These are phyloP conservation scores for Heliconius eleuchia DNA, from an alignment of 1,140 invertebrate species.

Conservation along the genomic window DNA sequence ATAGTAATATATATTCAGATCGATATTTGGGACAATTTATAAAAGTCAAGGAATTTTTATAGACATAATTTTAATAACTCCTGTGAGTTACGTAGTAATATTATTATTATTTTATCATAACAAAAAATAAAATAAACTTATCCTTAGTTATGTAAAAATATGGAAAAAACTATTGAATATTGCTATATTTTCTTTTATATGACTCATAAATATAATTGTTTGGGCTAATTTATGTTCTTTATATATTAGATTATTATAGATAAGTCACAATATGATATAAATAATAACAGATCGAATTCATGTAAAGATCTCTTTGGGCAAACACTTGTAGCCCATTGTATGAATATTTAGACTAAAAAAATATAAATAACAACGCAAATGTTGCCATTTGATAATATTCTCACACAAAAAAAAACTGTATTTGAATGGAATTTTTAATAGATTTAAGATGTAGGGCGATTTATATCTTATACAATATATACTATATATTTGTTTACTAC, in stretches of 20 bases:
- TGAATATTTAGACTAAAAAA: not conserved
- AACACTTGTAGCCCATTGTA: not conserved
- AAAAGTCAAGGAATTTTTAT: too few species aligned
- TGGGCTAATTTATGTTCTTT: constrained; percentile 63
- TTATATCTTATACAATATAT: constrained; percentile 49
- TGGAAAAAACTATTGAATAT: too few species aligned
- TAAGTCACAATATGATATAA: constrained; percentile 25
- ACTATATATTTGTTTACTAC: constrained; percentile 16
- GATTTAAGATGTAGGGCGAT: constrained; percentile 42
- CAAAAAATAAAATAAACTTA: constrained; percentile 18
- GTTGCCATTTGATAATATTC: constrained; percentile 6
- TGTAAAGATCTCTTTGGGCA: constrained; percentile 26
- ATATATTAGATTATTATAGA: constrained; percentile 26
- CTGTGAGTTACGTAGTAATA: too few species aligned
- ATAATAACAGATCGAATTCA: constrained; percentile 18
- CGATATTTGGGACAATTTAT: too few species aligned
- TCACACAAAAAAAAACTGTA: not conserved
- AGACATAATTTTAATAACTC: too few species aligned
- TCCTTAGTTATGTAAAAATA: too few species aligned
- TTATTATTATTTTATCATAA: too few species aligned
- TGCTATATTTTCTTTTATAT: too few species aligned
- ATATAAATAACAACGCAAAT: not conserved
- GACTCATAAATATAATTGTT: constrained; percentile 39
- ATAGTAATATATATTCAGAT: too few species aligned
- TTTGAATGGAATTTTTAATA: constrained; percentile 15